Evolutionary conservation across 2,888 invertebrate species (phyloP).

Genomic region (Hermaeophaga mercurialis): DNA sequence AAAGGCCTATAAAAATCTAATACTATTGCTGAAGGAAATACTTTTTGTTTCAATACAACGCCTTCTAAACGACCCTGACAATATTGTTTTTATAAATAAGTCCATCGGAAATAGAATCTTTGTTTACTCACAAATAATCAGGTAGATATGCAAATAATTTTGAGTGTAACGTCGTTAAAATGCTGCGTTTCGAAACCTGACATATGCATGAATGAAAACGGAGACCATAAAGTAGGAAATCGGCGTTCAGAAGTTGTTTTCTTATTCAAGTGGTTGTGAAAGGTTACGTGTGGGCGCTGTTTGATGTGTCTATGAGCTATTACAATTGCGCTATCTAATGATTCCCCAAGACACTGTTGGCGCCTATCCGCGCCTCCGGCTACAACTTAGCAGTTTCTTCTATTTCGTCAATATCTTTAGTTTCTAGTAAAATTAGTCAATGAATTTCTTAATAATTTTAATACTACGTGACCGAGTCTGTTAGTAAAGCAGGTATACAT

Average conservation of each 20-base stretch:
- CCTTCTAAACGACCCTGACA: too few relatives aligned
- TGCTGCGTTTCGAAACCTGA: slow-evolving; percentile 33
- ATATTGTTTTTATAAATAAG: too few relatives aligned
- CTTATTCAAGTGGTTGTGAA: slow-evolving; percentile 45
- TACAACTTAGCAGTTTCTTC: slow-evolving; percentile 36
- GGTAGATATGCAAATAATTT: slow-evolving; percentile 21
- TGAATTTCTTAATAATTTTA: slow-evolving; percentile 32
- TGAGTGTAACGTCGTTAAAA: slow-evolving; percentile 16
- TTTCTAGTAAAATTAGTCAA: slow-evolving; percentile 8
- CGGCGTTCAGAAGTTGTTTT: slow-evolving; percentile 43
- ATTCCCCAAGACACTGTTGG: slow-evolving; percentile 42
- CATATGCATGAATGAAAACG: slow-evolving; percentile 40
- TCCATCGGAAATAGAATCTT: too few relatives aligned
- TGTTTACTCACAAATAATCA: too few relatives aligned
- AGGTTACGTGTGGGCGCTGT: slow-evolving; percentile 41
- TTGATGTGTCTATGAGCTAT: slow-evolving; percentile 45
- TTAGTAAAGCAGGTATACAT: too few relatives aligned
- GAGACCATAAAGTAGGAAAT: slow-evolving; percentile 42
- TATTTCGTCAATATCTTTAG: slow-evolving; percentile 18
- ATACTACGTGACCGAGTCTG: not conserved
- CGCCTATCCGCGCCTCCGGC: slow-evolving; percentile 40
- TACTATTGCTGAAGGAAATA: too few relatives aligned
- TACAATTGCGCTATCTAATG: slow-evolving; percentile 40
- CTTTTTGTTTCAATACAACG: too few relatives aligned
- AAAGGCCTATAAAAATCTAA: too few relatives aligned